phyloP scores from a whole-genome alignment of 2,113 vertebrate genomes.

The Xenus cinereus region DNA sequence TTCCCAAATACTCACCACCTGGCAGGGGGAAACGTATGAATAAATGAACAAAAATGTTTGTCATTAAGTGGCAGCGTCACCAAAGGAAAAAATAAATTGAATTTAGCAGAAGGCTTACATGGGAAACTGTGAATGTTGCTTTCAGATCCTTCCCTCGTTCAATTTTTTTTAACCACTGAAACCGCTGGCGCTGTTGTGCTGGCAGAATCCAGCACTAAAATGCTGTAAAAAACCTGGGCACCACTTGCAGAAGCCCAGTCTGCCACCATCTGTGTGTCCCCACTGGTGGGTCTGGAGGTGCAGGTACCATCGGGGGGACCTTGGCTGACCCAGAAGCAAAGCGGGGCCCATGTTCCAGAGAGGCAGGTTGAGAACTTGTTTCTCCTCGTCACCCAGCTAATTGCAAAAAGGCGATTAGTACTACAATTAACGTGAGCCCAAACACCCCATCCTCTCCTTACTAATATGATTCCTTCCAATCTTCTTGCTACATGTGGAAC shows the following conservation, averaged over 20 bases:
- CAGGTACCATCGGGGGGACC: accelerated
- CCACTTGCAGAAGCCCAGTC: neutral
- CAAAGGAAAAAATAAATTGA: neutral
- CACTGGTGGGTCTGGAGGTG: neutral
- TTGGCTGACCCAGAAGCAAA: neutral
- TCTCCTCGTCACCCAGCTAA: neutral
- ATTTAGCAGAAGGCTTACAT: neutral
- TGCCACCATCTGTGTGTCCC: neutral
- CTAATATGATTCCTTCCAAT: neutral
- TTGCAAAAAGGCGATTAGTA: neutral
- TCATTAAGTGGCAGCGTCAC: neutral
- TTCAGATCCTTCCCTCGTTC: neutral
- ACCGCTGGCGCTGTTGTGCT: neutral
- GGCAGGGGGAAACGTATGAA: neutral
- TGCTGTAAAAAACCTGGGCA: neutral
- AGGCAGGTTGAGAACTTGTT: neutral
- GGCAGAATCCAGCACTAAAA: neutral
- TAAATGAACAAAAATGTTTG: neutral
- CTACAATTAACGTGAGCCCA: neutral
- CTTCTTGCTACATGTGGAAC: neutral
- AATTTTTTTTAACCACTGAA: neutral
- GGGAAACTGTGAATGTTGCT: neutral
- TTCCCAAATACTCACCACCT: neutral
- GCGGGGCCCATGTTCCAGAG: neutral
- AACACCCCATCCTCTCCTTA: neutral